Evolutionary conservation across 2,113 vertebrate genomes (phyloP), one percentile per base, ranked within the genome.

Genomic region (Parotia lawesii): DNA sequence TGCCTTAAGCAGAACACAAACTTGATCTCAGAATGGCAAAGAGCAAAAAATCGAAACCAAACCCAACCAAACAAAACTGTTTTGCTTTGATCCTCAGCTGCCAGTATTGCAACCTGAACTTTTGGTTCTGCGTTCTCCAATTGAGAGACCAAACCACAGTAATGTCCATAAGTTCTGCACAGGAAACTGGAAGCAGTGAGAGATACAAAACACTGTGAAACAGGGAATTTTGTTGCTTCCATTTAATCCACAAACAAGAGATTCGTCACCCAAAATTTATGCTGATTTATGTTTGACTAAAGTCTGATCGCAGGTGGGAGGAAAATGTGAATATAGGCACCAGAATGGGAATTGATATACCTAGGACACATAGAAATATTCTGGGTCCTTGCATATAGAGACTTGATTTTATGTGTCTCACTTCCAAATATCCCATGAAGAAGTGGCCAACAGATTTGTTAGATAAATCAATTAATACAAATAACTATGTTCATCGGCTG

Each of bases 1-100:
- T 76, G 53, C 70, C 90, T 91, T 77, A 89, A 95, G 79, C 37
- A 87, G 56, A 76, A 92, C 27, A 83, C 54, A 70, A 94, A 94
- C 23, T 24, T 87, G 53, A 78, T 69, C 57, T 77, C 23, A 58
- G 65, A 88, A 84, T 47, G 29, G 10, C 47, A 88, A 86, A 79
- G n/a, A 83, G 37, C 22, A 33, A 84, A 44, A 57, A 76, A 66
- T 17, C 3, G 37, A 45, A 77, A n/a, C 4, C 31, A 51, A 75
- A 66, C 15, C 27, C 10, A 66, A 20, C 4, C 14, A 38, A 75
- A 31, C 1, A 29, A 35, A 23, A 11, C 3, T 7, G 15, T 35
- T 50, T 53, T 56, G 40, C 28, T 84, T 67, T 66, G 38, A 72
- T 44, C 57, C 54, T 89, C 40, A 38, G 42, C 42, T 50, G 31